These are phyloP conservation scores for Intellagama lesueurii DNA, from an alignment of 2,797 vertebrate genomes.

Conservation along the genomic window DNA sequence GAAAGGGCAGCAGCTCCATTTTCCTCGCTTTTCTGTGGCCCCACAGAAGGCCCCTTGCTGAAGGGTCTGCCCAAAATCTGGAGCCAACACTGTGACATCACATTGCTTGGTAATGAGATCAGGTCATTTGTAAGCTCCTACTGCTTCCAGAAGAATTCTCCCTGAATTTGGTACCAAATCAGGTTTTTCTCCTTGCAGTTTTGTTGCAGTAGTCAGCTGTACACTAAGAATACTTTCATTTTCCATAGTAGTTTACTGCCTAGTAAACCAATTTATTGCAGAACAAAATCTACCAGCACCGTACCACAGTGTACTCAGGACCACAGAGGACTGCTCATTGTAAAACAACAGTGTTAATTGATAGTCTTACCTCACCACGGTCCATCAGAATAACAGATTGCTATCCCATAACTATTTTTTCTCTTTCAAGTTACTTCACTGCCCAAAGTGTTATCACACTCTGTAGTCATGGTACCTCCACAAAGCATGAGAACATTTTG, in stretches of 20 bases:
- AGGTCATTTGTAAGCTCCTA: not conserved
- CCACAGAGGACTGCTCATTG: not conserved
- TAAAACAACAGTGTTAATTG: not conserved
- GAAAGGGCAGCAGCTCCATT: not conserved
- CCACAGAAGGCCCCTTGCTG: not conserved
- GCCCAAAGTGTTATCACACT: constrained; percentile 36
- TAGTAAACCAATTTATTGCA: constrained; percentile 13
- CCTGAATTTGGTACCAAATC: not conserved
- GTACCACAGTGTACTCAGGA: not conserved
- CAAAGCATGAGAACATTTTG: constrained; percentile 47
- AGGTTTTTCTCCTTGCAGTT: not conserved
- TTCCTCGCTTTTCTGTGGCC: not conserved
- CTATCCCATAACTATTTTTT: not conserved
- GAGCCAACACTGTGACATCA: not conserved
- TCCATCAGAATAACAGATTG: not conserved
- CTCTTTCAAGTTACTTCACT: constrained; percentile 10
- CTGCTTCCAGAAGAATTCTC: not conserved
- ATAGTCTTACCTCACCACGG: not conserved
- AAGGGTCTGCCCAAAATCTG: not conserved
- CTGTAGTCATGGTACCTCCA: constrained; percentile 15
- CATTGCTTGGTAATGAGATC: not conserved
- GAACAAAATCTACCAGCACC: constrained; percentile 1
- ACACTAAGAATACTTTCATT: not conserved
- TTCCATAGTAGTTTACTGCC: not conserved
- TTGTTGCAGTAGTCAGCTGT: not conserved